phyloP scores from a whole-genome alignment of 2,797 vertebrate species.

The Perdix hodgsoniae region DNA sequence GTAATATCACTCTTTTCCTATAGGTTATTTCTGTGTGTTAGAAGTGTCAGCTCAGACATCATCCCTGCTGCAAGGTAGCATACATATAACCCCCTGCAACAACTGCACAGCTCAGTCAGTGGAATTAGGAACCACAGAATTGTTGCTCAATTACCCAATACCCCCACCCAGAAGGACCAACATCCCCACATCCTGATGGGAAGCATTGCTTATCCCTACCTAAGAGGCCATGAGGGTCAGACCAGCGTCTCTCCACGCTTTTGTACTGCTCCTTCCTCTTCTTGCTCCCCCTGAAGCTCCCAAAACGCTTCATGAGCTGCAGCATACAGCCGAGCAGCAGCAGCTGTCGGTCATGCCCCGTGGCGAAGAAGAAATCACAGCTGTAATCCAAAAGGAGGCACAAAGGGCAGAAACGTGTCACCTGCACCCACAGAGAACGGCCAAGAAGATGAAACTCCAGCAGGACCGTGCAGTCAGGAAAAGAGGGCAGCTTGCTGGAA shows the following conservation, averaged over 20 bases:
- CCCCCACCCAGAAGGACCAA: not conserved
- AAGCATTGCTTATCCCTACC: conserved; percentile 80
- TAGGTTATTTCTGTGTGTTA: not conserved
- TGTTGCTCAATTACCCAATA: not conserved
- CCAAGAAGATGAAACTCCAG: not conserved
- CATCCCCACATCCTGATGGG: rapidly evolving
- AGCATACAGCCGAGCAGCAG: conserved; percentile 47
- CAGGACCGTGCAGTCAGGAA: not conserved
- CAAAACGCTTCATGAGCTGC: conserved; percentile 94
- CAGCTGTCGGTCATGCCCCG: conserved; percentile 83
- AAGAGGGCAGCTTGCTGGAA: not conserved
- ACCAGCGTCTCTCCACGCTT: conserved; percentile 84
- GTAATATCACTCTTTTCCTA: not conserved
- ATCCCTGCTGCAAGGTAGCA: not conserved
- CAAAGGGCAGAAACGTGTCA: not conserved
- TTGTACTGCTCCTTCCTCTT: conserved; percentile 89
- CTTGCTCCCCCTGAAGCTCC: conserved; percentile 92
- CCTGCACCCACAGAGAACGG: not conserved
- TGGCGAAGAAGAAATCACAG: not conserved
- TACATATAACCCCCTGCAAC: rapidly evolving
- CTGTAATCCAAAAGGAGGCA: not conserved
- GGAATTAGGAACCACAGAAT: rapidly evolving
- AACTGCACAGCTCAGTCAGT: rapidly evolving
- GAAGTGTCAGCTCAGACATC: not conserved
- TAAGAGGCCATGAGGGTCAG: conserved; percentile 86